Evolutionary conservation across 2,888 invertebrate genomes (phyloP).

Genomic region (Noctua janthina): DNA sequence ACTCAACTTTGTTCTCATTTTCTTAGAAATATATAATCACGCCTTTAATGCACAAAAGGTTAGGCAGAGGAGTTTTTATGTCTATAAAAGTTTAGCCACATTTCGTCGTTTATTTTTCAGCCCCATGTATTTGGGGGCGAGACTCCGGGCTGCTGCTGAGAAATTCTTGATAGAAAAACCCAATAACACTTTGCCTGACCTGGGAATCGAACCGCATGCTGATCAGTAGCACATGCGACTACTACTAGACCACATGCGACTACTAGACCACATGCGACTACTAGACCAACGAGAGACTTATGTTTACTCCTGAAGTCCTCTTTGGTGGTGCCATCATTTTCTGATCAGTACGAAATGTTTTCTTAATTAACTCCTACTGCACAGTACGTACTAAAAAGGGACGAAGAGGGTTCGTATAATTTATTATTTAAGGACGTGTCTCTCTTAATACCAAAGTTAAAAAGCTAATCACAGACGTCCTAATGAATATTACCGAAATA

Average conservation of each 20-base stretch:
- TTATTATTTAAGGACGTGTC: background rate
- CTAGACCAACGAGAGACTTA: background rate
- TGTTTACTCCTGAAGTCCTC: no score
- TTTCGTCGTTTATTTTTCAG: no score
- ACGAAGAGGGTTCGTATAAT: background rate
- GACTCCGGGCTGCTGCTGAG: background rate
- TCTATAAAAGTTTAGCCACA: no score
- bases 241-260: no score
- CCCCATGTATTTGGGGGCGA: no score
- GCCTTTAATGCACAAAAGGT: background rate
- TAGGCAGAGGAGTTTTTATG: background rate
- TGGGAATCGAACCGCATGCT: background rate
- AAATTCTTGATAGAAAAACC: background rate
- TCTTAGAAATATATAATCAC: background rate
- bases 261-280: background rate
- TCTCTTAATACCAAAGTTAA: background rate
- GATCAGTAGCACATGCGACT: background rate
- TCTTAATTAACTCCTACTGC: background rate
- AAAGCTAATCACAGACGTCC: no score
- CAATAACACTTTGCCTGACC: background rate
- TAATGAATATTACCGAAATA: background rate
- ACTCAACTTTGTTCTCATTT: background rate
- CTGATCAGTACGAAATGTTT: background rate
- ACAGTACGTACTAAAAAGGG: background rate
- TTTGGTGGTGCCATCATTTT: background rate